These are phyloP conservation scores for Lutjanus campechanus DNA, from an alignment of 2,797 vertebrate genomes.

Conservation along the genomic window DNA sequence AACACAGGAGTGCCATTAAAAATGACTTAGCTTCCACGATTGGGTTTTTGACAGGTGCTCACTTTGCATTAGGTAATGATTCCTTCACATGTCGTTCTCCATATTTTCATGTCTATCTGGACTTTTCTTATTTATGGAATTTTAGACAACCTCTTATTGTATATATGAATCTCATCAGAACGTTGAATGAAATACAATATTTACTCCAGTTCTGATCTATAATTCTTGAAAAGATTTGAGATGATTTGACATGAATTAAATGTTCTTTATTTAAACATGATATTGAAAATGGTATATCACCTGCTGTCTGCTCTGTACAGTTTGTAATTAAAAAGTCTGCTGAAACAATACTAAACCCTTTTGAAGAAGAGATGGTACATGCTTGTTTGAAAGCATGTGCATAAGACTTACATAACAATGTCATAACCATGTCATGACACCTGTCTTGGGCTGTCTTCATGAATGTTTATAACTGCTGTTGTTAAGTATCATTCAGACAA, in stretches of 20 bases:
- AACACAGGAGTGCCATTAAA: conserved; percentile 65
- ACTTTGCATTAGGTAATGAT: conserved; percentile 75
- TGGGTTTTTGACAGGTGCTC: conserved; percentile 78
- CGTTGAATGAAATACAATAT: conserved; percentile 49
- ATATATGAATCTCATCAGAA: conserved; percentile 39
- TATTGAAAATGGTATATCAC: no score
- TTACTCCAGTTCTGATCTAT: conserved; percentile 41
- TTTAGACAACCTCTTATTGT: conserved; percentile 49
- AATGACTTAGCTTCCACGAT: conserved; percentile 56
- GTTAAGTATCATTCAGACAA: no score
- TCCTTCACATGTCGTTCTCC: conserved; percentile 62
- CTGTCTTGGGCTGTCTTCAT: no score
- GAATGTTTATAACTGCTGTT: no score
- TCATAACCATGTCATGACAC: no score
- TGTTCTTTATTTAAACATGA: no score
- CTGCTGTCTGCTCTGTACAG: background rate
- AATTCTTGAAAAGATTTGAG: background rate
- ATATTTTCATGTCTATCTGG: conserved; percentile 58
- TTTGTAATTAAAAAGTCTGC: background rate
- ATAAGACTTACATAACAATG: no score
- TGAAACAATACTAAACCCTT: no score
- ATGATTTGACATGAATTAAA: background rate
- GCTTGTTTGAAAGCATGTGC: no score
- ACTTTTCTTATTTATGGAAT: conserved; percentile 47
- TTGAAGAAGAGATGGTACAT: no score